phyloP scores from a whole-genome alignment of 2,888 invertebrate genomes.

The Phaedon cochleariae region DNA sequence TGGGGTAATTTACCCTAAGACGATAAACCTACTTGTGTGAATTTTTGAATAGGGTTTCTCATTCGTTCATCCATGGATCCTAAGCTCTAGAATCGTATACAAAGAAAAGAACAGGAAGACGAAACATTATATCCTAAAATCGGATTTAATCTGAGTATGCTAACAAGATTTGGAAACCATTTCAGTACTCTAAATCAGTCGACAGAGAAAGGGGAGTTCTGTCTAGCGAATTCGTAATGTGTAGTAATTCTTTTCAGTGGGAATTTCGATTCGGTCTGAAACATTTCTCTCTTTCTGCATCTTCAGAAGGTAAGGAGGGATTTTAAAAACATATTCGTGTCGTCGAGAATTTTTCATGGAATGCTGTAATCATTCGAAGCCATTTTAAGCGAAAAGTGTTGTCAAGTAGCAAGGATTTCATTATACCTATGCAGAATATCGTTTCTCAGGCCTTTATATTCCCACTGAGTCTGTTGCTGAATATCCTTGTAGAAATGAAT shows the following conservation, averaged over 20 bases:
- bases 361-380: no score
- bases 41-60: neutral
- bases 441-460: no score
- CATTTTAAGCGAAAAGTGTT: no score
- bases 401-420: no score
- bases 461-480: no score
- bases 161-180: conserved; percentile 37
- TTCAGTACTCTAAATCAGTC: conserved; percentile 29
- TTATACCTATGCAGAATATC: no score
- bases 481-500: no score
- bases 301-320: neutral
- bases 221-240: neutral
- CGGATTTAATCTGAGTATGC: conserved; percentile 26
- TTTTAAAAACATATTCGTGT: no score
- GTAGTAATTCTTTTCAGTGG: neutral
- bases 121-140: conserved; percentile 28
- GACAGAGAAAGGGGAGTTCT: conserved; percentile 9
- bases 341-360: no score
- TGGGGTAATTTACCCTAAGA: neutral
- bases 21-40: neutral
- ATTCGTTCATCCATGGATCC: neutral
- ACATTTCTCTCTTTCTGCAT: neutral
- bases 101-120: conserved; percentile 5
- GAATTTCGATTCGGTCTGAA: neutral
- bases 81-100: neutral